Evolutionary conservation across 2,797 vertebrate species (phyloP).

Genomic region (Sylvia borin): DNA sequence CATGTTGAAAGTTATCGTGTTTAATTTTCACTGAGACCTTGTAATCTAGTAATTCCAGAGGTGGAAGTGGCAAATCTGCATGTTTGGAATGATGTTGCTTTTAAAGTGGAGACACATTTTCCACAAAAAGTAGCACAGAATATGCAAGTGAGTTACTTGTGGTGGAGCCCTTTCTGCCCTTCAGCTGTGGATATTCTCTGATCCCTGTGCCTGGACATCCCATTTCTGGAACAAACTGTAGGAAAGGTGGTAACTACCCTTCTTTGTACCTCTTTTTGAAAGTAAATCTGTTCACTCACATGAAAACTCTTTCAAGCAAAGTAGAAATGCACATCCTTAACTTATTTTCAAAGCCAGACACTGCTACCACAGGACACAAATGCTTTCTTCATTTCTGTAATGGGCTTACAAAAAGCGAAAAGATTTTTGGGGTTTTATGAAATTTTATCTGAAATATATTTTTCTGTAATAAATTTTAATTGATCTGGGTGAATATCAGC

Average conservation of each 20-base stretch:
- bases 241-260: accelerated
- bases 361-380: accelerated
- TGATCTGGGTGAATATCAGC: neutral
- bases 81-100: neutral
- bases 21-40: neutral
- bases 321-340: neutral
- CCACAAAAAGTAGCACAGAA: neutral
- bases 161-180: neutral
- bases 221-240: neutral
- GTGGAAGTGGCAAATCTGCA: neutral
- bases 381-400: neutral
- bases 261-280: neutral
- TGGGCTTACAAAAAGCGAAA: neutral
- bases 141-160: neutral
- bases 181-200: neutral
- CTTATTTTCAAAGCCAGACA: neutral
- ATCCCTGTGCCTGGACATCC: neutral
- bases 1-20: neutral
- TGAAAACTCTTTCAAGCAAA: neutral
- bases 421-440: neutral
- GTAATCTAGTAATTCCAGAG: neutral
- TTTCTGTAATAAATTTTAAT: neutral
- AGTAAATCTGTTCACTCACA: neutral
- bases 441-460: neutral
- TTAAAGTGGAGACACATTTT: neutral